Evolutionary conservation across 2,797 vertebrate genomes (phyloP), one percentile per base, ranked within the genome.

Genomic region (Pseudochirops corinnae): DNA sequence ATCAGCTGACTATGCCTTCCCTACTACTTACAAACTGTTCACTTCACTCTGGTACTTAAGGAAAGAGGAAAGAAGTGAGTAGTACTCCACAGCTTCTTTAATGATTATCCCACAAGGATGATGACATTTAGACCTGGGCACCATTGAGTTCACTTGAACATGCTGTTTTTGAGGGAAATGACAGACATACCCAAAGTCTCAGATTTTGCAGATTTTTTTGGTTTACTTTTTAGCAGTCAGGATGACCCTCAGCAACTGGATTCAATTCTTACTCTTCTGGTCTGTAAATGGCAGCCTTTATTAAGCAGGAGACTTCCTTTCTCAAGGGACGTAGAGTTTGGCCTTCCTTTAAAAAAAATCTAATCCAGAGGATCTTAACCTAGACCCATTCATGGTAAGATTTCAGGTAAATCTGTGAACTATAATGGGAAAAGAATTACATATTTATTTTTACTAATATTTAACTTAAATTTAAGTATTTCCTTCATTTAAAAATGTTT

Each of bases 1-100:
- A 98, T 98, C 97, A 98, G 97, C 97, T 97, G 97, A 98, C 98
- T 98, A 97, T 97, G 93, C 96, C 97, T 98, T 98, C 98, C 98
- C 98, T 97, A 95, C 97, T 98, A 98, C 98, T 98, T 98, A 92
- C 94, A 92, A 97, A 97, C 97, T 97, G 97, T 96, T 98, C 21
- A 98, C 97, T 98, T 96, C 97, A 96, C 97, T 96, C 93, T 96
- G 96, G 95, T 90, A 93, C 57, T 95, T 97, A 57, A 92, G 55
- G 87, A 82, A 97, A 91, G 60, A 95, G 94, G 60, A 60, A 91
- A 97, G 90, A 55, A 96, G 93, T 92, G 55, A 62, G 94, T 93
- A 91, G 56, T 92, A 90, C 92, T 94, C 74, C 93, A 94, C 82
- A 94, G 93, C 21, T 91, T 96, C 67, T 92, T 62, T 96, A 90